Evolutionary conservation across 1,140 invertebrate species (phyloP).

Genomic region (Tetragonula clypearis): DNA sequence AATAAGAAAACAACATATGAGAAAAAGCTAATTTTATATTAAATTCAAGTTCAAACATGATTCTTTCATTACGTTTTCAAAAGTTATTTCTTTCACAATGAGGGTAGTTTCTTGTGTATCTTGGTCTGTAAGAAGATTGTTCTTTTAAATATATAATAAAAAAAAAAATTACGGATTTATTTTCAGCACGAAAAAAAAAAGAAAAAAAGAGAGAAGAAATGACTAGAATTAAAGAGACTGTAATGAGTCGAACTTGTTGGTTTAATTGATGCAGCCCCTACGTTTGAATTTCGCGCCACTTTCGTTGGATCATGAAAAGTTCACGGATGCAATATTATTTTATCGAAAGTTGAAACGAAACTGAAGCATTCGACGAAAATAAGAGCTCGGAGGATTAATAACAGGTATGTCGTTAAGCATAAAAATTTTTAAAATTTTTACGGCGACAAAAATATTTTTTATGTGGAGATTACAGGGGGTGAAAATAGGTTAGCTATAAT

Average conservation of each 20-base stretch:
- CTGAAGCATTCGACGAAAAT: too few species aligned
- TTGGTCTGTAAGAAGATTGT: too few species aligned
- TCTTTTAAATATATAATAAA: too few species aligned
- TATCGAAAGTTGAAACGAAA: neutral
- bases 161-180: too few species aligned
- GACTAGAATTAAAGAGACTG: too few species aligned
- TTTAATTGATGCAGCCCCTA: neutral
- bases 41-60: too few species aligned
- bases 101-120: too few species aligned
- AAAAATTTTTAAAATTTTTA: neutral
- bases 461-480: neutral
- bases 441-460: neutral
- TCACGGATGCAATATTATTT: neutral
- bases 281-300: neutral
- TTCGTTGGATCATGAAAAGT: neutral
- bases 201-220: rapidly evolving
- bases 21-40: too few species aligned
- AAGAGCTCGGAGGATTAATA: neutral
- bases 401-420: neutral
- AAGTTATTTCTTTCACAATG: too few species aligned
- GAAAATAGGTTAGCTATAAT: neutral
- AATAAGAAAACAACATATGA: too few species aligned
- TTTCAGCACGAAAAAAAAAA: neutral
- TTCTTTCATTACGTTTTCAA: too few species aligned
- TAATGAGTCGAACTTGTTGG: neutral